These are phyloP conservation scores for Aviceda subcristata DNA, from an alignment of 2,113 vertebrate species.

Conservation along the genomic window DNA sequence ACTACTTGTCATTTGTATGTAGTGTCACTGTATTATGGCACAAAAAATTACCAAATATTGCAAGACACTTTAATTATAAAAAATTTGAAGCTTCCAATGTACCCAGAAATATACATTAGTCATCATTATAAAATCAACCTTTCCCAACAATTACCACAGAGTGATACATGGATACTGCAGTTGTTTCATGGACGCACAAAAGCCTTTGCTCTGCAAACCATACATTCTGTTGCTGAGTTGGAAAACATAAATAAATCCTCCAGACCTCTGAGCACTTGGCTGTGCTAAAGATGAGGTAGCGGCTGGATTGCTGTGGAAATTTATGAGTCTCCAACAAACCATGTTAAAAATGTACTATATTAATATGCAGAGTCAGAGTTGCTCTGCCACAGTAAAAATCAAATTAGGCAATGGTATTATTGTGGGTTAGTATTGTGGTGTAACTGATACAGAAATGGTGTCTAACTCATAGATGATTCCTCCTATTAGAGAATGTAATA, in stretches of 20 bases:
- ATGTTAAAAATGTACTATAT: neutral
- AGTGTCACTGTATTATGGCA: neutral
- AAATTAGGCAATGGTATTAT: neutral
- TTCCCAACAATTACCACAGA: neutral
- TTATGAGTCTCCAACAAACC: neutral
- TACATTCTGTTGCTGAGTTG: neutral
- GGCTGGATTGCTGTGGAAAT: neutral
- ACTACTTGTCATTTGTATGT: neutral
- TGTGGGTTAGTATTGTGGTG: neutral
- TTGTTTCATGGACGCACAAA: neutral
- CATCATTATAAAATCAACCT: neutral
- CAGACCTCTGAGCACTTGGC: neutral
- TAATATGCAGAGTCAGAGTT: neutral
- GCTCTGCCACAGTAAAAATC: neutral
- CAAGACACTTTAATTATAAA: neutral
- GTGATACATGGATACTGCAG: neutral
- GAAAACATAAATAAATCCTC: slow-evolving; percentile 5
- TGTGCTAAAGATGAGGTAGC: neutral
- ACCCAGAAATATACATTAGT: neutral
- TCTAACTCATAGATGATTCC: neutral
- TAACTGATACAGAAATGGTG: neutral
- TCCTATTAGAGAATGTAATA: neutral
- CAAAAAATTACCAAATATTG: neutral
- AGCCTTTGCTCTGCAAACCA: neutral
- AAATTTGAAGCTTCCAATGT: neutral